These are phyloP conservation scores for Drosophila repletoides DNA, from an alignment of 1,140 invertebrate species.

Conservation along the genomic window DNA sequence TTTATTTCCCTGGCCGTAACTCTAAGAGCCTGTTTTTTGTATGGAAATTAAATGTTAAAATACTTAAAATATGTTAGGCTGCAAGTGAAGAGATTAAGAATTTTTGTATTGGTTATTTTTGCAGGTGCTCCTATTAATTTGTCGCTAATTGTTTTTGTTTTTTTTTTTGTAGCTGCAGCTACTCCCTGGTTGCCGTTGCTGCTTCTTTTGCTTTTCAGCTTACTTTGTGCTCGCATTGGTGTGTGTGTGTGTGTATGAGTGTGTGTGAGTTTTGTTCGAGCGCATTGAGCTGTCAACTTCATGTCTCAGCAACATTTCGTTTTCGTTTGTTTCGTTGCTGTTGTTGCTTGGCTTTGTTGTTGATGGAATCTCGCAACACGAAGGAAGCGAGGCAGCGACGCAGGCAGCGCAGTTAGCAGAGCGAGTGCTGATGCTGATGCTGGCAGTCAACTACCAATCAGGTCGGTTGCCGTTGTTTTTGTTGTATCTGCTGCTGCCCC, in stretches of 20 bases:
- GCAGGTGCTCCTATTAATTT: conserved; percentile 24
- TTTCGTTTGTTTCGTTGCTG: conserved; percentile 62
- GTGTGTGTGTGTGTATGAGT: conserved; percentile 11
- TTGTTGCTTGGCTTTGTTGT: conserved; percentile 49
- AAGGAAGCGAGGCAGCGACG: no score
- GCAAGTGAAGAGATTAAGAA: no score
- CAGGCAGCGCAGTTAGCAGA: conserved; percentile 41
- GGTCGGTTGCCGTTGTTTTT: conserved; percentile 58
- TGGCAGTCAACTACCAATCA: conserved; percentile 73
- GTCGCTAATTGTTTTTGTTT: conserved; percentile 15
- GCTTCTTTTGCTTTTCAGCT: conserved; percentile 31
- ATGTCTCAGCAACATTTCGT: conserved; percentile 78
- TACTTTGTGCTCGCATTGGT: conserved; percentile 31
- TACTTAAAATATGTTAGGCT: no score
- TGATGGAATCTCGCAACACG: conserved; percentile 70
- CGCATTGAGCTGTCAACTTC: conserved; percentile 80
- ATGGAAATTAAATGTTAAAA: no score
- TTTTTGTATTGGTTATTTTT: neutral
- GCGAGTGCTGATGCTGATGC: conserved; percentile 37
- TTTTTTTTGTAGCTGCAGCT: no score
- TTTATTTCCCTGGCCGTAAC: no score
- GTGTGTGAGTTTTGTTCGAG: conserved; percentile 68
- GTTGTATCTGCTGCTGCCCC: conserved; percentile 51
- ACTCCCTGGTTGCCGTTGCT: conserved; percentile 24
- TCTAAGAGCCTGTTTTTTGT: no score